phyloP scores from a whole-genome alignment of 2,888 invertebrate species.

The Sphaerophoria rueppellii region DNA sequence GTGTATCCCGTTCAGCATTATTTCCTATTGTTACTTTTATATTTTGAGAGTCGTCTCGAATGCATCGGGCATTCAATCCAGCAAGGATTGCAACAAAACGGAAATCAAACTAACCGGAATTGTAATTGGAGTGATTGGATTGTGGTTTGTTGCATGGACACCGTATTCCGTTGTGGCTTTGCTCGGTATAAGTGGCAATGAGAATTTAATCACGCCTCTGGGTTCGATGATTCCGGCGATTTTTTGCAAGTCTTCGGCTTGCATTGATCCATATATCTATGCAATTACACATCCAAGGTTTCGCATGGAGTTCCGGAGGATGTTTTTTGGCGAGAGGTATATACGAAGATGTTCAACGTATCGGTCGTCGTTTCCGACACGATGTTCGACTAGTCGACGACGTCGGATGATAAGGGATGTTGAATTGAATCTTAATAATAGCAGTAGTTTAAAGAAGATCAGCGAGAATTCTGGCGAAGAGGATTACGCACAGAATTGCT shows the following conservation, averaged over 20 bases:
- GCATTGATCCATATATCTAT: conserved; percentile 91
- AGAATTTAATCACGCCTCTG: conserved; percentile 86
- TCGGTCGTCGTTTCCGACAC: conserved; percentile 78
- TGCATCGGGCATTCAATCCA: conserved; percentile 83
- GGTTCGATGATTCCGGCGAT: conserved; percentile 90
- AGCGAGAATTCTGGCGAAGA: conserved; percentile 44
- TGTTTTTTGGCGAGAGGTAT: conserved; percentile 76
- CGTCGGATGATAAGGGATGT: conserved; percentile 74
- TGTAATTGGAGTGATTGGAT: conserved; percentile 86
- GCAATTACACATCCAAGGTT: conserved; percentile 91
- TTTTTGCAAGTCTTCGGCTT: conserved; percentile 91
- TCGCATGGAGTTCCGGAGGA: conserved; percentile 83
- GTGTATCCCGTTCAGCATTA: conserved; percentile 88
- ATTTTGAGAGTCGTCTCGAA: conserved; percentile 86
- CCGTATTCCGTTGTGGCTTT: conserved; percentile 91
- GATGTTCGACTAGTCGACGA: conserved; percentile 77
- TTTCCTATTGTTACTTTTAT: conserved; percentile 88
- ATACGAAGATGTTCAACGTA: conserved; percentile 78
- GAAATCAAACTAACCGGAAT: conserved; percentile 88
- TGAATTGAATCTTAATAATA: conserved; percentile 38
- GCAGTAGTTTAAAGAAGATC: conserved; percentile 51
- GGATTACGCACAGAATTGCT: conserved; percentile 34
- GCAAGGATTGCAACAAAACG: conserved; percentile 86
- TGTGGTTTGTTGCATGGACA: conserved; percentile 92
- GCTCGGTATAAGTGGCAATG: conserved; percentile 87